phyloP scores from a whole-genome alignment of 2,797 vertebrate species.

The Hirundo rustica region DNA sequence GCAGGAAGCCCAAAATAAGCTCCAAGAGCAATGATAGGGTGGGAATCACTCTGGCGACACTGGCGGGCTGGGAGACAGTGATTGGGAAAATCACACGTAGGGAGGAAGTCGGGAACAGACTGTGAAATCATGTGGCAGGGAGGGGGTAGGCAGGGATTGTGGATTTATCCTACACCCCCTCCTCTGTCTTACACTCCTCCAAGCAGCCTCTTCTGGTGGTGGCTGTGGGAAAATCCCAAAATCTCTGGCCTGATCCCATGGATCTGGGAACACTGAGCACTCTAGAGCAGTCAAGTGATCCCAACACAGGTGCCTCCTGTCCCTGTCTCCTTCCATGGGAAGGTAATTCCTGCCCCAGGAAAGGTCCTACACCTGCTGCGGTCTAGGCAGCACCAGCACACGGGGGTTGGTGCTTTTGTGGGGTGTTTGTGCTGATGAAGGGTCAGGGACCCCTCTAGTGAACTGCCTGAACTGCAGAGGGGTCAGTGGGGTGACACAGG shows the following conservation, averaged over 20 bases:
- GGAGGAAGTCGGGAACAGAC: not conserved
- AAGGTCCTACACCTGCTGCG: rapidly evolving
- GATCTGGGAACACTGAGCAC: not conserved
- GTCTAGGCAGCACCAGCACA: not conserved
- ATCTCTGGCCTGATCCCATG: not conserved
- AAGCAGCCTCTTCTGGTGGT: not conserved
- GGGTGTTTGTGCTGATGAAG: not conserved
- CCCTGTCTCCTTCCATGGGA: not conserved
- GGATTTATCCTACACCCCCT: not conserved
- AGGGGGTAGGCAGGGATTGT: not conserved
- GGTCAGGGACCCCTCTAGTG: rapidly evolving
- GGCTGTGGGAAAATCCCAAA: not conserved
- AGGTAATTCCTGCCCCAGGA: not conserved
- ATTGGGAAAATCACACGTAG: not conserved
- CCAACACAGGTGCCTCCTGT: rapidly evolving
- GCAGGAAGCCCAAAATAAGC: not conserved
- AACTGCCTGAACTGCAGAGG: not conserved
- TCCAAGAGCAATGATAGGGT: not conserved
- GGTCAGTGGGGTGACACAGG: not conserved
- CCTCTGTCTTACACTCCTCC: not conserved
- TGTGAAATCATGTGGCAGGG: not conserved
- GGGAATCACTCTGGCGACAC: not conserved
- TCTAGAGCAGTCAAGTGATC: rapidly evolving
- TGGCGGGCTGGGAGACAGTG: not conserved
- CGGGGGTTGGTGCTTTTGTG: not conserved